A percentile compares a stretch with the other conserved stretches of the same genome.
Evolutionary conservation across 2,113 vertebrate species (phyloP).

Genomic region (Pituophis catenifer): DNA sequence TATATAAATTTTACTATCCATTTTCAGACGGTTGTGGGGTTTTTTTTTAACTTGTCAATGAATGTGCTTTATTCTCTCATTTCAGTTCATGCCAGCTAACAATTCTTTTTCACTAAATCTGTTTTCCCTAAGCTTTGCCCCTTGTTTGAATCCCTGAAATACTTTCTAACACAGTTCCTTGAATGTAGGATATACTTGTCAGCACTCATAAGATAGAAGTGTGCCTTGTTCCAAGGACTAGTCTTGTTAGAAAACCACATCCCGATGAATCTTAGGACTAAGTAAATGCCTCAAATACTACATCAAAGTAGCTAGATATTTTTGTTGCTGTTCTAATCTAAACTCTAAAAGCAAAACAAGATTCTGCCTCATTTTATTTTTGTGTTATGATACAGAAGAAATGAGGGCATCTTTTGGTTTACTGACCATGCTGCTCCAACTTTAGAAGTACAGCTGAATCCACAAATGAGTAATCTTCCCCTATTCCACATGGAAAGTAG

Average conservation of each 20-base stretch:
- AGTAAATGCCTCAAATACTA: neutral
- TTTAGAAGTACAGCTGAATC: neutral
- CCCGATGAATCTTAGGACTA: neutral
- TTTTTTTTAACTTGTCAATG: neutral
- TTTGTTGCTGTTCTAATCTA: neutral
- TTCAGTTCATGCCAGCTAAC: neutral
- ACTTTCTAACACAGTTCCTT: neutral
- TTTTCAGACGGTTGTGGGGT: neutral
- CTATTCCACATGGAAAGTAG: neutral
- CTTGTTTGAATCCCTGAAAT: neutral
- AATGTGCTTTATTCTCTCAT: neutral
- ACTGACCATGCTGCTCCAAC: neutral
- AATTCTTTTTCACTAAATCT: neutral
- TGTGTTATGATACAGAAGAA: neutral
- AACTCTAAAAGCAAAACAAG: neutral
- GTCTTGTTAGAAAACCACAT: neutral
- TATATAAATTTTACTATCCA: neutral
- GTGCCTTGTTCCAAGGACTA: neutral
- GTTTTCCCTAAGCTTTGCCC: neutral
- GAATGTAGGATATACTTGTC: neutral
- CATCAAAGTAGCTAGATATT: neutral
- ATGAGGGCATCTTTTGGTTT: neutral
- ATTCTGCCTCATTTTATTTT: neutral
- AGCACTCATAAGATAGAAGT: neutral
- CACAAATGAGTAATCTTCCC: neutral